Percentiles rank a stretch among this genome's conserved stretches.
Conservation (phyloP, 1,140 invertebrate genomes). For the Drosophila willistoni region DNA sequence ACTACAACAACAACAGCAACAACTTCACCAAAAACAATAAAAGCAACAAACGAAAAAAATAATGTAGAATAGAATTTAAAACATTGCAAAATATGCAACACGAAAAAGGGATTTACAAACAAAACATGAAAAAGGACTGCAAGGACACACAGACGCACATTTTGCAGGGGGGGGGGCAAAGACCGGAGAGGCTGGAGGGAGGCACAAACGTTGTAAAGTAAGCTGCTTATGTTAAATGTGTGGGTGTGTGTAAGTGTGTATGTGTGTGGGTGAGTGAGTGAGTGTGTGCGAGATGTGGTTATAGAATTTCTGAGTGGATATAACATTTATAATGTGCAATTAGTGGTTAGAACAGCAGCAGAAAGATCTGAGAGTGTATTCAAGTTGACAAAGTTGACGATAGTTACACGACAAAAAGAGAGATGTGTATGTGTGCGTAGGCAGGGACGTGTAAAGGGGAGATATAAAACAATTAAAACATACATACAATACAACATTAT, state of each 20-base stretch:
- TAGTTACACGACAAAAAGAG: not conserved
- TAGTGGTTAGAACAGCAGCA: conserved; percentile 31
- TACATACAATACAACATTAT: conserved; percentile 27
- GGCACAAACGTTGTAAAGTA: conserved; percentile 48
- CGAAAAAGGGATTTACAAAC: not conserved
- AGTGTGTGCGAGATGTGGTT: conserved; percentile 23
- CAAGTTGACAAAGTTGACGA: conserved; percentile 2
- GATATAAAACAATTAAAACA: conserved; percentile 8
- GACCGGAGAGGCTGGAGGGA: not conserved
- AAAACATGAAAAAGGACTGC: conserved; percentile 16
- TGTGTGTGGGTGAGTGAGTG: conserved; percentile 5
- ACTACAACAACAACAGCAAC: conserved; percentile 45
- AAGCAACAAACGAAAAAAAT: conserved; percentile 30
- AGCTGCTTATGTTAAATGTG: conserved; percentile 49
- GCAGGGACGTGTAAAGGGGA: not conserved
- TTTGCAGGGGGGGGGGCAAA: not conserved
- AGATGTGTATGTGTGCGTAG: no score
- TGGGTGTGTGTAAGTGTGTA: not conserved
- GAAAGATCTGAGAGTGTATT: not conserved
- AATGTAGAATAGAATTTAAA: conserved; percentile 61
- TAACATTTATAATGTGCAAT: conserved; percentile 62
- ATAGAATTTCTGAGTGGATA: conserved; percentile 41
- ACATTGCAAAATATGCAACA: conserved; percentile 16
- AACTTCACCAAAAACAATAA: conserved; percentile 51
- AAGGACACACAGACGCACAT: conserved; percentile 11